phyloP scores from a whole-genome alignment of 2,797 vertebrate species.

The Gadopsis marmoratus region DNA sequence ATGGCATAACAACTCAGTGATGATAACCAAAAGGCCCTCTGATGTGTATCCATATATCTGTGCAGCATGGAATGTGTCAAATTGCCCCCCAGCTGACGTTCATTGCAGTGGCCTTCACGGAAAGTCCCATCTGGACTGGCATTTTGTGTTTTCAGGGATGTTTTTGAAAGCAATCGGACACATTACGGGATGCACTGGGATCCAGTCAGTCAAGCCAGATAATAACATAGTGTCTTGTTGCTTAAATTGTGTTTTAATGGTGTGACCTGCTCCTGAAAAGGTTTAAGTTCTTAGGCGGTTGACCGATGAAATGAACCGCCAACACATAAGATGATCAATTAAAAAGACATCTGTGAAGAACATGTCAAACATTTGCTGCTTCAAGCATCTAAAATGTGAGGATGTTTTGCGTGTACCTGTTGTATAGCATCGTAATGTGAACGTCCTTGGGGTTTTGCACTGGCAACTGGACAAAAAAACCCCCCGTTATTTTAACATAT shows the following conservation, averaged over 20 bases:
- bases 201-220: neutral
- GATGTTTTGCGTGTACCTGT: neutral
- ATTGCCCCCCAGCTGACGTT: neutral
- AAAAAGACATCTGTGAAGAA: neutral
- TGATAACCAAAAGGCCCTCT: too few relatives aligned
- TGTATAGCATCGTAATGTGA: neutral
- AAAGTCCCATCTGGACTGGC: neutral
- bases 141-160: neutral
- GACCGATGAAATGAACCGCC: neutral
- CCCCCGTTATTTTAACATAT: neutral
- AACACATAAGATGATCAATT: neutral
- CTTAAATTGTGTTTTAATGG: neutral
- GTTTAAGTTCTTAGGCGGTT: neutral
- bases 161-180: neutral
- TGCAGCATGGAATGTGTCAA: neutral
- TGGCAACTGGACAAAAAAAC: too few relatives aligned
- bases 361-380: neutral
- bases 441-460: neutral
- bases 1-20: neutral
- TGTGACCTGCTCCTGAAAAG: neutral
- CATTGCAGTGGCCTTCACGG: neutral
- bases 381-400: neutral
- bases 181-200: neutral
- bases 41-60: neutral
- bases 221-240: neutral